phyloP scores from a whole-genome alignment of 1,140 invertebrate genomes.

The Aphaenogaster floridana region DNA sequence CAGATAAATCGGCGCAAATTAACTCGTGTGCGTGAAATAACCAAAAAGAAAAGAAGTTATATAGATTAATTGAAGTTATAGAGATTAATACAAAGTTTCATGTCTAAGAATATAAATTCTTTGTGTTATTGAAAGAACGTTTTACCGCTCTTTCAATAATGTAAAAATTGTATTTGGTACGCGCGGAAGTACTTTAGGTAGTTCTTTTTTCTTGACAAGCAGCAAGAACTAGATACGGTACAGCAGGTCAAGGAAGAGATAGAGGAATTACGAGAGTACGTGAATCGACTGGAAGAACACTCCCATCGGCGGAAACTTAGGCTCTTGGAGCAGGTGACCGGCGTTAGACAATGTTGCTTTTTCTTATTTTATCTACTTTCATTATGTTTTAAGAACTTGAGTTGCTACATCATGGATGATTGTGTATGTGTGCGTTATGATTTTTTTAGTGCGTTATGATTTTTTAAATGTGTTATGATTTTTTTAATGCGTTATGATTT shows the following conservation, averaged over 20 bases:
- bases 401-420: neutral
- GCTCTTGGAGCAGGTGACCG: slow-evolving; percentile 94
- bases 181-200: slow-evolving; percentile 14
- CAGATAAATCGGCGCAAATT: neutral
- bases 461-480: neutral
- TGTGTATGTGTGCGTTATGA: neutral
- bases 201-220: slow-evolving; percentile 54
- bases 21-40: neutral
- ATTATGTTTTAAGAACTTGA: slow-evolving; percentile 26
- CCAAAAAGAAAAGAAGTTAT: neutral
- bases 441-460: neutral
- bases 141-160: neutral
- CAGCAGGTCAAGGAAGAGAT: slow-evolving; percentile 98
- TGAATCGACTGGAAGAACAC: slow-evolving; percentile 95
- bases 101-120: slow-evolving; percentile 3
- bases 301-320: slow-evolving; percentile 94
- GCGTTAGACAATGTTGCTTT: slow-evolving; percentile 14
- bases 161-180: slow-evolving; percentile 27
- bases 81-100: neutral
- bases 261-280: slow-evolving; percentile 96
- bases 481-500: slow-evolving; percentile 14
- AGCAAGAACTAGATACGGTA: slow-evolving; percentile 95
- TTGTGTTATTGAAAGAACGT: neutral
- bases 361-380: slow-evolving; percentile 24
- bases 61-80: neutral